Conservation (phyloP, 2,113 vertebrate species). For the Dipodomys stephensi region DNA sequence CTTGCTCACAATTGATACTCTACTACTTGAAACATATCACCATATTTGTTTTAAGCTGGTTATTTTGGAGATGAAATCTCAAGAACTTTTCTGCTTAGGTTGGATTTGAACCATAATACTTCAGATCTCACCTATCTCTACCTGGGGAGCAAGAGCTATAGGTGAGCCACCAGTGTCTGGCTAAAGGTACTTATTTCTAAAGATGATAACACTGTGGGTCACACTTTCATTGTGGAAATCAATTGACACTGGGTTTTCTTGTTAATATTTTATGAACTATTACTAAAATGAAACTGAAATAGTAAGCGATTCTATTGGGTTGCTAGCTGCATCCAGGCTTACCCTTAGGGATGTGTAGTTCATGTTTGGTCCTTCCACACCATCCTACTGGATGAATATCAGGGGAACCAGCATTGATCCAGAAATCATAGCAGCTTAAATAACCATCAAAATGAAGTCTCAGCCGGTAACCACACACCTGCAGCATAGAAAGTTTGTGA, state of each 20-base stretch:
- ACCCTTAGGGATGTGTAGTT: constrained; percentile 84
- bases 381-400: constrained; percentile 84
- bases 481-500: neutral
- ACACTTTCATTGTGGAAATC: constrained; percentile 63
- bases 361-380: constrained; percentile 85
- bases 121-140: too few species aligned
- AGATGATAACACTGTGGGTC: neutral
- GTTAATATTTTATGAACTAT: constrained; percentile 8
- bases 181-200: constrained; percentile 25
- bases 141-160: too few species aligned
- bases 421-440: constrained; percentile 86
- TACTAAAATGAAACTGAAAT: constrained; percentile 55
- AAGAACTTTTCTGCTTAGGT: too few species aligned
- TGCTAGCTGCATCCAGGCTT: neutral
- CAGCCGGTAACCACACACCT: constrained; percentile 84
- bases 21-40: too few species aligned
- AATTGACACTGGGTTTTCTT: neutral
- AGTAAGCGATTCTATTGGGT: neutral
- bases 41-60: too few species aligned
- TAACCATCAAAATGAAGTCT: constrained; percentile 85
- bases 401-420: constrained; percentile 83
- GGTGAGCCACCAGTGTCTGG: too few species aligned
- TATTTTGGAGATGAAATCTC: too few species aligned
- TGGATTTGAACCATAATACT: too few species aligned
- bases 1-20: too few species aligned